These are phyloP conservation scores for Rhynchotus rufescens DNA, from an alignment of 2,797 vertebrate genomes.

Conservation along the genomic window DNA sequence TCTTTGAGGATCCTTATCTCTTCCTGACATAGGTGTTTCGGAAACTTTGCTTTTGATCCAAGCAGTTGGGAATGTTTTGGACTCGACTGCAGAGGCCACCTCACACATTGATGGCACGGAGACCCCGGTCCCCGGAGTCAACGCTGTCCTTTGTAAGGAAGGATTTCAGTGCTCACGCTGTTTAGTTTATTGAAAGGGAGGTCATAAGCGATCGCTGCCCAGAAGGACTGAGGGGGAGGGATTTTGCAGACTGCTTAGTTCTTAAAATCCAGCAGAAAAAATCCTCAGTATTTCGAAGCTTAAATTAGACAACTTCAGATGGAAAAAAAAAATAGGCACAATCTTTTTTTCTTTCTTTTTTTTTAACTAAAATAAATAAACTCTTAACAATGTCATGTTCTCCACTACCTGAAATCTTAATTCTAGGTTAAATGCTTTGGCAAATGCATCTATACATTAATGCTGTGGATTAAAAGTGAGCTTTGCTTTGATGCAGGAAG, in stretches of 20 bases:
- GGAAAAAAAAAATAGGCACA: background rate
- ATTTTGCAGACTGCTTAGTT: background rate
- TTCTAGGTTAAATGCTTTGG: background rate
- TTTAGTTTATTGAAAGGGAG: slow-evolving; percentile 16
- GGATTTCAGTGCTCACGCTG: background rate
- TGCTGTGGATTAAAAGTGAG: background rate
- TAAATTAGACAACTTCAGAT: background rate
- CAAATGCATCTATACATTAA: slow-evolving; percentile 4
- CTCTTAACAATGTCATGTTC: background rate
- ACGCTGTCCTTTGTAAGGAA: background rate
- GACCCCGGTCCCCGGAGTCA: background rate
- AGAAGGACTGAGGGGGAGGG: background rate
- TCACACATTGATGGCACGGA: background rate
- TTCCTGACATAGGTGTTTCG: background rate
- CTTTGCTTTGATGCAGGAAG: background rate
- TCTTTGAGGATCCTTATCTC: background rate
- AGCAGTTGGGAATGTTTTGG: slow-evolving; percentile 1
- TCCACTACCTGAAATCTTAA: background rate
- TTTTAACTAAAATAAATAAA: slow-evolving; percentile 22
- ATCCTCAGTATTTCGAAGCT: background rate
- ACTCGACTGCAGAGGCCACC: background rate
- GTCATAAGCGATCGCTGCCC: background rate
- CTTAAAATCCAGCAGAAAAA: background rate
- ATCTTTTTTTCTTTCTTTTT: background rate
- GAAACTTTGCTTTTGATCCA: slow-evolving; percentile 3